Conservation (phyloP, 2,888 invertebrate species). For the Desoria tigrina region DNA sequence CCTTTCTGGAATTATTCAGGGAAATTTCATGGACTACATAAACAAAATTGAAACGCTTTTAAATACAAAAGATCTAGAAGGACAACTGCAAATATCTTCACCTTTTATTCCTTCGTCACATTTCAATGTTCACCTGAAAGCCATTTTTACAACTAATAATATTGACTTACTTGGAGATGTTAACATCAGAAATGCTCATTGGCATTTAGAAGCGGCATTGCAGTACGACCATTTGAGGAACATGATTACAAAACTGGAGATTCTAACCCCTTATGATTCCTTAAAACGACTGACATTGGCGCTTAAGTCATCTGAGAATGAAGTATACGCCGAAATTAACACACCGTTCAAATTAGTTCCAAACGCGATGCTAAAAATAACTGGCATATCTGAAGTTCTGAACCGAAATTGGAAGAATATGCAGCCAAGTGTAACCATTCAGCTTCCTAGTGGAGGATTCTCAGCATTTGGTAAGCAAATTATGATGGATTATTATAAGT, state of each 20-base stretch:
- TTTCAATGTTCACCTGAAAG: constrained; percentile 46
- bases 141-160: constrained; percentile 25
- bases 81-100: constrained; percentile 37
- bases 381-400: constrained; percentile 37
- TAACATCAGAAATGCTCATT: constrained; percentile 37
- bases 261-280: constrained; percentile 45
- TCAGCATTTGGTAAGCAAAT: constrained; percentile 36
- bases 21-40: constrained; percentile 19
- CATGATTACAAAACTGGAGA: constrained; percentile 46
- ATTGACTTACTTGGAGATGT: constrained; percentile 45
- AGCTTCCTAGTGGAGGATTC: constrained; percentile 48
- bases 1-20: constrained; percentile 26
- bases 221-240: constrained; percentile 30
- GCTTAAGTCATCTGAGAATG: constrained; percentile 40
- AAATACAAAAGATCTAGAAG: constrained; percentile 43
- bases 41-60: constrained; percentile 36
- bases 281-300: constrained; percentile 48
- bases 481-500: too few relatives aligned
- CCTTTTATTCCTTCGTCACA: constrained; percentile 45
- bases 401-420: constrained; percentile 33
- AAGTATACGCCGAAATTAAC: constrained; percentile 43
- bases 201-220: constrained; percentile 45
- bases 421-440: constrained; percentile 41
- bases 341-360: constrained; percentile 49
- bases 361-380: constrained; percentile 42